Percentiles rank a stretch among this genome's conserved stretches.
phyloP scores from a whole-genome alignment of 1,140 invertebrate genomes.

The Drosophila kanapiae region DNA sequence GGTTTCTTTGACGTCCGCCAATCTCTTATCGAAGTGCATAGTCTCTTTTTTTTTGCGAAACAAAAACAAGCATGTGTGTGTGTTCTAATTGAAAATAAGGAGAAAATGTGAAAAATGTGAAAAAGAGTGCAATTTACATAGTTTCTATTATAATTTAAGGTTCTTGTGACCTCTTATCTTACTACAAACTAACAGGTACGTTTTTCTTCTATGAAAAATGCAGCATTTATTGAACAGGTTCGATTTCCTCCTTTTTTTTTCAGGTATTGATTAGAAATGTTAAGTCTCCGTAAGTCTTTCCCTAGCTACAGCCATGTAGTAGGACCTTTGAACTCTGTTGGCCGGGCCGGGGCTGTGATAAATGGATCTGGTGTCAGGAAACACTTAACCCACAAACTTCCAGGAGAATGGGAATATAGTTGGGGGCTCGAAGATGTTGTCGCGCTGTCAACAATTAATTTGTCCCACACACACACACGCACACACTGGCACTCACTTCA shows the following conservation, averaged over 20 bases:
- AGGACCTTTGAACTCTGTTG: constrained; percentile 53
- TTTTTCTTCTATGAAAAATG: not conserved
- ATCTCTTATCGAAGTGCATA: not conserved
- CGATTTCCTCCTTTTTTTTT: not conserved
- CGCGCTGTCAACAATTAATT: constrained; percentile 77
- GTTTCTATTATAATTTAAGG: not conserved
- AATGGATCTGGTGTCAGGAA: constrained; percentile 58
- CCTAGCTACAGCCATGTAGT: constrained; percentile 3
- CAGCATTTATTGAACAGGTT: not conserved
- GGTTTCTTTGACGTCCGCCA: not conserved
- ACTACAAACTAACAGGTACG: not conserved
- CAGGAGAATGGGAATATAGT: constrained; percentile 14
- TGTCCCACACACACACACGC: constrained; percentile 28
- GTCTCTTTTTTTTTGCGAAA: no score
- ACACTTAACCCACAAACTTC: constrained; percentile 56
- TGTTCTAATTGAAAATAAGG: not conserved
- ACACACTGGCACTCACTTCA: constrained; percentile 15
- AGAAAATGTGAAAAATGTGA: not conserved
- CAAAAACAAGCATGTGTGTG: not conserved
- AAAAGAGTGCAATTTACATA: not conserved
- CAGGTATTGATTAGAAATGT: constrained; percentile 30
- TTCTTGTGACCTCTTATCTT: no score
- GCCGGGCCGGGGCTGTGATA: constrained; percentile 41
- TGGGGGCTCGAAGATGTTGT: constrained; percentile 47
- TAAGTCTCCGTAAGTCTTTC: not conserved